These are phyloP conservation scores for Crossocerus cetratus DNA, from an alignment of 2,888 invertebrate species.

Conservation along the genomic window DNA sequence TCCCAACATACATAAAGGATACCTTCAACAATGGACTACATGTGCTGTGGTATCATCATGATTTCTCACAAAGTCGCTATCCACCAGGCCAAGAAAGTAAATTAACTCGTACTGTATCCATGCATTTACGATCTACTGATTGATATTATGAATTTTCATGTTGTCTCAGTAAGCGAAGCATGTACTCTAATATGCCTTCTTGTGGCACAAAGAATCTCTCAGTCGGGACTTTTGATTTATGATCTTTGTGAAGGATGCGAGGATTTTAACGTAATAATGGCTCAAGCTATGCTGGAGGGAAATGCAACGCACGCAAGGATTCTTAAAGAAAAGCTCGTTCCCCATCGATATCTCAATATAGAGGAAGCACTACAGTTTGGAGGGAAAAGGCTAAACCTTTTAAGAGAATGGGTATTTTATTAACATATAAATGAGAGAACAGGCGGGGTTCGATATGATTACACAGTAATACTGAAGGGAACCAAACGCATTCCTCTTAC, in stretches of 20 bases:
- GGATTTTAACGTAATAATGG: conserved; percentile 78
- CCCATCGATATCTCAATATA: conserved; percentile 69
- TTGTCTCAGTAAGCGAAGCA: conserved; percentile 79
- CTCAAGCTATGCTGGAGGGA: conserved; percentile 80
- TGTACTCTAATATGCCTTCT: conserved; percentile 82
- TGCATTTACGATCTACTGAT: background rate
- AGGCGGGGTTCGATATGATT: too few species aligned
- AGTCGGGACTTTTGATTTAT: conserved; percentile 54
- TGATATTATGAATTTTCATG: background rate
- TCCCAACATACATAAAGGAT: conserved; percentile 64
- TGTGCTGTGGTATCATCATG: conserved; percentile 80
- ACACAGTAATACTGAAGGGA: too few species aligned
- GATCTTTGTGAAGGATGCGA: conserved; percentile 54
- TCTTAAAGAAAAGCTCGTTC: conserved; percentile 62
- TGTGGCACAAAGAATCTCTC: conserved; percentile 76
- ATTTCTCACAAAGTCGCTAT: conserved; percentile 81
- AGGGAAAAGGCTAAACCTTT: conserved; percentile 60
- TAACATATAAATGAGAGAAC: conserved; percentile 5
- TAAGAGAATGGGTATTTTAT: conserved; percentile 72
- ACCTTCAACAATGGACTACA: conserved; percentile 63
- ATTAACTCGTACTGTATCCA: background rate
- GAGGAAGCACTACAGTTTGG: conserved; percentile 76
- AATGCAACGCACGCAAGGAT: conserved; percentile 78
- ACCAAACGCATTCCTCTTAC: conserved; percentile 11
- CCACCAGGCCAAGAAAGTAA: conserved; percentile 75